Evolutionary conservation across 53 echinoderm and acorn worm genomes (phyloP).

Genomic region (Holothuria scabra): DNA sequence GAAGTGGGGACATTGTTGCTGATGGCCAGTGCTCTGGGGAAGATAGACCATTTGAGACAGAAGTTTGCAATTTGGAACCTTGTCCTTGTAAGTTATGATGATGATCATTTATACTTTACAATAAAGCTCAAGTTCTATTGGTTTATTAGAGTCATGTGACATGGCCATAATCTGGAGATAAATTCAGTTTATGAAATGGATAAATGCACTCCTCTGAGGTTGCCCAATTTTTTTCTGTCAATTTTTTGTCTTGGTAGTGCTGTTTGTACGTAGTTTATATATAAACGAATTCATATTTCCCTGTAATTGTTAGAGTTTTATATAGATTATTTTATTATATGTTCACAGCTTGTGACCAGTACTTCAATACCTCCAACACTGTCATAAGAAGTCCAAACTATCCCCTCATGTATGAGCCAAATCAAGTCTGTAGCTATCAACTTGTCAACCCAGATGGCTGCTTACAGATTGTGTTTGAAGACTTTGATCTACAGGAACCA

Average conservation of each 20-base stretch:
- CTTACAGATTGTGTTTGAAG: background rate
- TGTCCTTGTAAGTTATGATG: conserved; percentile 57
- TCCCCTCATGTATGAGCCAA: conserved; percentile 19
- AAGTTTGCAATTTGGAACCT: conserved; percentile 34
- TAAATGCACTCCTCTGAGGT: too few relatives aligned
- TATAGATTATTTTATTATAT: too few relatives aligned
- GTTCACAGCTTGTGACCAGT: conserved; percentile 46
- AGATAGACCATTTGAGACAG: conserved; percentile 18
- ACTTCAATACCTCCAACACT: background rate
- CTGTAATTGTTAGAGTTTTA: too few relatives aligned
- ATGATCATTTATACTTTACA: too few relatives aligned
- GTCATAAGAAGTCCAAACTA: conserved; percentile 44
- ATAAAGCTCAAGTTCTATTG: too few relatives aligned
- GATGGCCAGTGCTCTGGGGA: conserved; percentile 38
- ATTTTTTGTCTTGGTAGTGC: too few relatives aligned
- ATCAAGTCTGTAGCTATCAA: conserved; percentile 30
- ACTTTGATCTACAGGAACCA: background rate
- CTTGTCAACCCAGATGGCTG: conserved; percentile 34
- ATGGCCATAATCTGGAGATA: too few relatives aligned
- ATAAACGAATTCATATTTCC: too few relatives aligned
- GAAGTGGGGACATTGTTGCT: background rate
- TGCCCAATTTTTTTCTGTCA: too few relatives aligned
- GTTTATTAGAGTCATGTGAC: too few relatives aligned
- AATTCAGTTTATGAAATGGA: too few relatives aligned
- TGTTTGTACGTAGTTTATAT: too few relatives aligned